Evolutionary conservation across 2,113 vertebrate species (phyloP).

Genomic region (Etia nguti): DNA sequence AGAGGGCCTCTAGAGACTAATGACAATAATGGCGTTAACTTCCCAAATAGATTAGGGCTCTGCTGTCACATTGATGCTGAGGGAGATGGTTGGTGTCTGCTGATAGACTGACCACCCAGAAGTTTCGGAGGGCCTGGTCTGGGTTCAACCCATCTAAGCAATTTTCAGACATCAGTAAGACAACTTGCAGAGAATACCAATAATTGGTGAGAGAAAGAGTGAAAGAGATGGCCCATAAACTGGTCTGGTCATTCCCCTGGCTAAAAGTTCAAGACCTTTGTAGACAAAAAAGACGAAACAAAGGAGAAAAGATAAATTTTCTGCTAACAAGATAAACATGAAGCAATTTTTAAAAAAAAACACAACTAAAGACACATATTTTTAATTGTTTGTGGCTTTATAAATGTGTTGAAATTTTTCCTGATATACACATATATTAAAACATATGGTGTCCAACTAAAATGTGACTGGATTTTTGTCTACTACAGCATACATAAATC

Average conservation of each 20-base stretch:
- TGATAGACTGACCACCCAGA: slow-evolving; percentile 72
- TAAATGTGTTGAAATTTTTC: not conserved
- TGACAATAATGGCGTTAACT: slow-evolving; percentile 59
- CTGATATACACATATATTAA: not conserved
- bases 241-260: not conserved
- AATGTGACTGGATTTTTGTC: not conserved
- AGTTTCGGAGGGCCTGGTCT: slow-evolving; percentile 21
- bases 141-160: slow-evolving; percentile 44
- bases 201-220: slow-evolving; percentile 32
- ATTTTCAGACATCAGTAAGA: slow-evolving; percentile 56
- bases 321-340: slow-evolving; percentile 46
- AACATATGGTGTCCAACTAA: not conserved
- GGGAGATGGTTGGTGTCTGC: slow-evolving; percentile 24
- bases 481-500: not conserved
- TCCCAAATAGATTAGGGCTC: slow-evolving; percentile 63
- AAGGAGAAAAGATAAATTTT: slow-evolving; percentile 16
- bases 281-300: slow-evolving; percentile 13
- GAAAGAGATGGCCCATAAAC: slow-evolving; percentile 3
- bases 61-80: slow-evolving; percentile 44
- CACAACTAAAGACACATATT: not conserved
- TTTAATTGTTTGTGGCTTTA: not conserved
- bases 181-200: slow-evolving; percentile 46
- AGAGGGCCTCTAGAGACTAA: slow-evolving; percentile 42
- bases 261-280: slow-evolving; percentile 46
- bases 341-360: not conserved